Conservation (phyloP, 2,888 invertebrate genomes). For the Caenorhabditis japonica region DNA sequence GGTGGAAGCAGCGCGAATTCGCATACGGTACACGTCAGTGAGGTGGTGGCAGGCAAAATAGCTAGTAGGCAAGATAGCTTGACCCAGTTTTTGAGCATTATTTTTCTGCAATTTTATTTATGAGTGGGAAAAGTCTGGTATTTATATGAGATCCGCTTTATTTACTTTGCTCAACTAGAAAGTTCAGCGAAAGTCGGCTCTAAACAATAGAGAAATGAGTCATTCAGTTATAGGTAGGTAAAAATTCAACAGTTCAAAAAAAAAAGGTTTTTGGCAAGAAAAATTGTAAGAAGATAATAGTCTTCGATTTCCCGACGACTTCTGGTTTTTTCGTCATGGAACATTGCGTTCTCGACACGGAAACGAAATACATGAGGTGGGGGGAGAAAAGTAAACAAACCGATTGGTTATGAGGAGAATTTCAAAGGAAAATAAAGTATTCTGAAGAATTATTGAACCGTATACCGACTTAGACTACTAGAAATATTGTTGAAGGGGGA, state of each 20-base stretch:
- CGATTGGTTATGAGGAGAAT: too few species aligned
- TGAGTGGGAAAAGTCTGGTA: neutral
- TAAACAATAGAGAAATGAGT: neutral
- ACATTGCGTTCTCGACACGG: constrained; percentile 33
- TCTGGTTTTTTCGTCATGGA: constrained; percentile 48
- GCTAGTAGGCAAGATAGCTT: too few species aligned
- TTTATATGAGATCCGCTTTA: constrained; percentile 21
- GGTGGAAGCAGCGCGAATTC: constrained; percentile 49
- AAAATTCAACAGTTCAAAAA: neutral
- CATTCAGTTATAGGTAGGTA: neutral
- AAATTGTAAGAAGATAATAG: constrained; percentile 28
- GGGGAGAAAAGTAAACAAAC: constrained; percentile 22
- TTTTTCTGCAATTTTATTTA: too few species aligned
- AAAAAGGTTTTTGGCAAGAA: too few species aligned
- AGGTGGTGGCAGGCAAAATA: too few species aligned
- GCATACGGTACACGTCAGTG: constrained; percentile 55
- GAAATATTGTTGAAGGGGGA: too few species aligned
- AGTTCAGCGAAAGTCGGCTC: constrained; percentile 36
- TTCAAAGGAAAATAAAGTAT: too few species aligned
- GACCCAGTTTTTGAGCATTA: too few species aligned
- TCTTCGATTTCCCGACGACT: constrained; percentile 1
- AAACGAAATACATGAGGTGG: neutral
- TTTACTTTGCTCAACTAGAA: constrained; percentile 10
- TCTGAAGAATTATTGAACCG: constrained; percentile 6
- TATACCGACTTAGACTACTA: constrained; percentile 15